Percentiles rank a stretch among this genome's conserved stretches.
These are phyloP conservation scores for Hydrozoanthus gracilis DNA, from an alignment of 92 coral and sea anemone species.

Conservation along the genomic window DNA sequence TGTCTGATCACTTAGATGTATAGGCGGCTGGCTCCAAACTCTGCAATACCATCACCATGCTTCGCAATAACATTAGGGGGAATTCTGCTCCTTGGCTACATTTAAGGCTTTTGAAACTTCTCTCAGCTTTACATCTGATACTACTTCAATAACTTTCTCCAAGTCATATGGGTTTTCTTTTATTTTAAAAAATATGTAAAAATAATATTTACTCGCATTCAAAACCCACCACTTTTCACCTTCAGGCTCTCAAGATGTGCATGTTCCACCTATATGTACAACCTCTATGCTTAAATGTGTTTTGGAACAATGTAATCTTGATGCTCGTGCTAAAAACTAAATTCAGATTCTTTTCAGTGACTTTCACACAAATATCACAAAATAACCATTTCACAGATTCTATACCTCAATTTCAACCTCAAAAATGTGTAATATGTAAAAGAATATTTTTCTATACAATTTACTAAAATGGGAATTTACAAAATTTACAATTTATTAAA, in stretches of 20 bases:
- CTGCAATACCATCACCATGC: slow-evolving; percentile 57
- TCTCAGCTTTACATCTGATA: slow-evolving; percentile 55
- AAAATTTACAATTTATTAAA: not conserved
- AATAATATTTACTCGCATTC: no score
- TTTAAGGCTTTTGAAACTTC: slow-evolving; percentile 40
- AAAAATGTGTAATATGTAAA: slow-evolving; percentile 15
- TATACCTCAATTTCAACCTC: slow-evolving; percentile 8
- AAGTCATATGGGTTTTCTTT: slow-evolving; percentile 44
- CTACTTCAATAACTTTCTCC: slow-evolving; percentile 47
- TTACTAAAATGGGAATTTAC: slow-evolving; percentile 7
- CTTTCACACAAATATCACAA: not conserved
- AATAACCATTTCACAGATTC: slow-evolving; percentile 24
- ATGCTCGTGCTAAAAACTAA: not conserved
- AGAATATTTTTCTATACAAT: no score
- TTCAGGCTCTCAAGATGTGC: slow-evolving; percentile 13
- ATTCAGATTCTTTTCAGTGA: slow-evolving; percentile 22
- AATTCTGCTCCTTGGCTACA: slow-evolving; percentile 30
- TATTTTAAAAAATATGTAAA: no score
- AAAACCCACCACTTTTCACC: slow-evolving; percentile 31
- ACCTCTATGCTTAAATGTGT: slow-evolving; percentile 13
- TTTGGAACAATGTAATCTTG: not conserved
- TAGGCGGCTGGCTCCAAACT: slow-evolving; percentile 51
- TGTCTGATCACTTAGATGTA: slow-evolving; percentile 49
- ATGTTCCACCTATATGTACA: not conserved
- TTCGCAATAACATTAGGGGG: slow-evolving; percentile 33